phyloP scores from a whole-genome alignment of 2,888 invertebrate genomes.

The Melieria picta region DNA sequence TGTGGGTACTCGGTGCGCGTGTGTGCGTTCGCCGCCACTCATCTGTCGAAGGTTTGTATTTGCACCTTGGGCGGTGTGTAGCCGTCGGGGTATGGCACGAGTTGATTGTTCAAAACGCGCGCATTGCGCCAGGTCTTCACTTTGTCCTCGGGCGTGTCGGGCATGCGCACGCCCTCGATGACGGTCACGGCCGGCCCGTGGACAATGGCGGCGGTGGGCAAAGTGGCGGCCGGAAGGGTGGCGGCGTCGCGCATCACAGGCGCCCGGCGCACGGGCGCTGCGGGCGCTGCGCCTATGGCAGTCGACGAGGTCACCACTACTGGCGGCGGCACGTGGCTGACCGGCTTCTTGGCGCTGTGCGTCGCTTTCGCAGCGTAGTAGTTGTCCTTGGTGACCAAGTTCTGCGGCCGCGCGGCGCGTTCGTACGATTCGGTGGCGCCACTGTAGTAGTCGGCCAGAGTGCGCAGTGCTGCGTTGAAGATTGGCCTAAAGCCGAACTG shows the following conservation, averaged over 20 bases:
- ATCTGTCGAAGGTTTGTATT: conserved; percentile 58
- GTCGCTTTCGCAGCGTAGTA: conserved; percentile 44
- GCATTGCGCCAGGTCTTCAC: conserved; percentile 87
- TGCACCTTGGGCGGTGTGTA: conserved; percentile 73
- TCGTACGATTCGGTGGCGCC: conserved; percentile 31
- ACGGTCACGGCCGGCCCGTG: conserved; percentile 68
- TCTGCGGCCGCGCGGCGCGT: conserved; percentile 45
- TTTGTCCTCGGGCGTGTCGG: conserved; percentile 84
- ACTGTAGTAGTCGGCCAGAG: conserved; percentile 41
- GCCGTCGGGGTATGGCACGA: conserved; percentile 79
- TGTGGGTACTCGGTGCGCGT: no score
- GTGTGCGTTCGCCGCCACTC: not conserved
- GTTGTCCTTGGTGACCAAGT: conserved; percentile 56
- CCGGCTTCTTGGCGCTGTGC: conserved; percentile 1
- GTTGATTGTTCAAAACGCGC: conserved; percentile 84
- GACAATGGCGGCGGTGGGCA: conserved; percentile 49
- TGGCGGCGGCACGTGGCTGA: conserved; percentile 44
- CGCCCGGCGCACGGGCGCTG: conserved; percentile 16
- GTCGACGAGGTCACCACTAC: conserved; percentile 27
- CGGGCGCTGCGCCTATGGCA: conserved; percentile 14
- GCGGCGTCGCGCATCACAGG: conserved; percentile 8
- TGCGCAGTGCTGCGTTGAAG: conserved; percentile 46
- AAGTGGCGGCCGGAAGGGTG: not conserved
- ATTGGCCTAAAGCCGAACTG: conserved; percentile 15
- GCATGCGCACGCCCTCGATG: conserved; percentile 79